Percentiles rank a stretch among this genome's conserved stretches.
Conservation (phyloP, 2,888 invertebrate species). For the Spialia ferax region DNA sequence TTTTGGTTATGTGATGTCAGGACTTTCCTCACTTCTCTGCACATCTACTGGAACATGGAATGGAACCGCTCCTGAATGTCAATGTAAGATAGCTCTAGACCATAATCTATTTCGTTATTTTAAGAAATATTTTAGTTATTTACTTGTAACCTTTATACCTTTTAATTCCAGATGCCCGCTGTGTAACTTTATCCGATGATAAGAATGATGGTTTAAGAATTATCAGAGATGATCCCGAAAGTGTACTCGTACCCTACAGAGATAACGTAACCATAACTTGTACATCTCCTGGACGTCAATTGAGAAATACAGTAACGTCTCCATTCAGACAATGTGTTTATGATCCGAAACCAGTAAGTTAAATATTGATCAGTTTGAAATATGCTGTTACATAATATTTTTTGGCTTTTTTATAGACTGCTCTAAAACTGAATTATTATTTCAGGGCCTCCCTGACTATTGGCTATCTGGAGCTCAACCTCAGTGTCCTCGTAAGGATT, state of each 20-base stretch:
- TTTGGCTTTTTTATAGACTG: neutral
- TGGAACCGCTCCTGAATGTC: conserved; percentile 96
- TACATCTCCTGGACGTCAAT: conserved; percentile 90
- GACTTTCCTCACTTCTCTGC: conserved; percentile 94
- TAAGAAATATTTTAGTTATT: neutral
- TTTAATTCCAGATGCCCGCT: conserved; percentile 91
- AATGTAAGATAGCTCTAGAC: conserved; percentile 89
- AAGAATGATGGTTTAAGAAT: conserved; percentile 94
- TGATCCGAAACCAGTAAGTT: conserved; percentile 93
- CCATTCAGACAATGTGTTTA: conserved; percentile 98
- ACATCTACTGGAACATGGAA: conserved; percentile 97
- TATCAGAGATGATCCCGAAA: conserved; percentile 92
- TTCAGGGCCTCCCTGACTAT: conserved; percentile 93
- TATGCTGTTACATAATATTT: neutral
- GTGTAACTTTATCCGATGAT: conserved; percentile 95
- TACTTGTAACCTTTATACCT: neutral
- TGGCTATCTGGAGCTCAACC: conserved; percentile 96
- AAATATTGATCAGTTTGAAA: neutral
- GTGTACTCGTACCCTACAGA: conserved; percentile 94
- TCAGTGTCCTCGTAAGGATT: conserved; percentile 95
- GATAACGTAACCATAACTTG: conserved; percentile 96
- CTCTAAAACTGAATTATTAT: conserved; percentile 41
- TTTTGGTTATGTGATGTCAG: conserved; percentile 97
- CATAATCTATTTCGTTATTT: conserved; percentile 1
- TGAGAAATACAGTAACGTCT: conserved; percentile 93